Evolutionary conservation across 1,140 invertebrate species (phyloP), one percentile per base, ranked within the genome.

Genomic region (Dreissena rostriformis): DNA sequence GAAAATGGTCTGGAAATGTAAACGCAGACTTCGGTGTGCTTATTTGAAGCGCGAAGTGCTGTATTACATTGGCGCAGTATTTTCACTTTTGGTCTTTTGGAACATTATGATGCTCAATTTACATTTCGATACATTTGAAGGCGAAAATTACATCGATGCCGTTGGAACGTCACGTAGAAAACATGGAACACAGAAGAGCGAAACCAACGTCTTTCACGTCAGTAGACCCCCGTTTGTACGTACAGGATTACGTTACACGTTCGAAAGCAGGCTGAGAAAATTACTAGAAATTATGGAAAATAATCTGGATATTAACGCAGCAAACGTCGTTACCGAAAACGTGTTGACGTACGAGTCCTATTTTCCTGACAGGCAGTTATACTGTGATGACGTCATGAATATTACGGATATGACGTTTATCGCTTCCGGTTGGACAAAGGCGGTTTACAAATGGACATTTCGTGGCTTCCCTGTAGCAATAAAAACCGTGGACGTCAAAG

Each of bases 351-450:
- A 84, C 53, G 68, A 84, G 11, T 63, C 49, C 51, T 76, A 83
- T 72, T 84, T 80, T 76, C 52, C 79, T n/a, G 70, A 81, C n/a
- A 53, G 68, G n/a, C 70, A 90, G 26, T 65, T 91, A 26, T 82
- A 87, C 12, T 92, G 92, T 85, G 86, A 87, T 63, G 87, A 89
- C 63, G 82, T 92, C 72, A 80, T 87, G n/a, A 86, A 86, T 52
- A 90, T 92, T 28, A 83, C 80, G 0, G 86, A 90, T 28, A 81
- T 70, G 73, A 85, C 83, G 2, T 92, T 90, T 77, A 80, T 94
- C 15, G 92, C 92, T 7, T 89, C 91, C 26, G 94, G 94, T 0
- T 95, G 94, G 93, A 95, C 94, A 26, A 95, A 95, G 87, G 92
- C 93, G 15, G 94, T 94, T 11, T 94, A 93, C 87, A 92, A 88